A percentile compares a stretch with the other conserved stretches of the same genome.
phyloP scores from a whole-genome alignment of 1,140 invertebrate genomes.

The Drosophila bipectinata region DNA sequence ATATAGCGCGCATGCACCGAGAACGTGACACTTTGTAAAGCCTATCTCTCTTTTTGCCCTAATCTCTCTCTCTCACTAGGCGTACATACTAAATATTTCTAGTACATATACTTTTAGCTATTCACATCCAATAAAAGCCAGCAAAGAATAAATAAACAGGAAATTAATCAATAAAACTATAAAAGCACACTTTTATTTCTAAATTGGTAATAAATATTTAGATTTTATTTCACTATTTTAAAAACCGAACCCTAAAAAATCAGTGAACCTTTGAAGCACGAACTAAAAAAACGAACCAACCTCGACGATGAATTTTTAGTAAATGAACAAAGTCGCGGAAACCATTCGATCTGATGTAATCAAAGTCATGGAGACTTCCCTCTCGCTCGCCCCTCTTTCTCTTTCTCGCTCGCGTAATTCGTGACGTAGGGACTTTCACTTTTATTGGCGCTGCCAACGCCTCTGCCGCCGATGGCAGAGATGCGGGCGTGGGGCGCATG shows the following conservation, averaged over 20 bases:
- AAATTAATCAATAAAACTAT: not conserved
- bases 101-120: conserved; percentile 2
- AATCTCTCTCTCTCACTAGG: conserved; percentile 5
- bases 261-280: not conserved
- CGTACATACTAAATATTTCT: conserved; percentile 44
- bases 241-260: not conserved
- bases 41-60: not conserved
- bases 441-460: conserved; percentile 22
- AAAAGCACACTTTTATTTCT: not conserved
- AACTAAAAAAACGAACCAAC: conserved; percentile 51
- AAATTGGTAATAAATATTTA: not conserved
- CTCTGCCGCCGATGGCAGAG: conserved; percentile 2
- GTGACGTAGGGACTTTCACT: conserved; percentile 76
- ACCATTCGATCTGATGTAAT: conserved; percentile 63
- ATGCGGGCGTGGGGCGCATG: conserved; percentile 53
- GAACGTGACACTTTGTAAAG: conserved; percentile 11
- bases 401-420: conserved; percentile 21
- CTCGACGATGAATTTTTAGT: conserved; percentile 57
- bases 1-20: conserved; percentile 16
- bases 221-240: not conserved
- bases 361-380: conserved; percentile 36
- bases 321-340: conserved; percentile 56
- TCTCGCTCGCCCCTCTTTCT: conserved; percentile 3
- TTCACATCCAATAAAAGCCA: not conserved
- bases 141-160: not conserved